phyloP scores from a whole-genome alignment of 2,888 invertebrate species.

The Sympetrum striolatum region DNA sequence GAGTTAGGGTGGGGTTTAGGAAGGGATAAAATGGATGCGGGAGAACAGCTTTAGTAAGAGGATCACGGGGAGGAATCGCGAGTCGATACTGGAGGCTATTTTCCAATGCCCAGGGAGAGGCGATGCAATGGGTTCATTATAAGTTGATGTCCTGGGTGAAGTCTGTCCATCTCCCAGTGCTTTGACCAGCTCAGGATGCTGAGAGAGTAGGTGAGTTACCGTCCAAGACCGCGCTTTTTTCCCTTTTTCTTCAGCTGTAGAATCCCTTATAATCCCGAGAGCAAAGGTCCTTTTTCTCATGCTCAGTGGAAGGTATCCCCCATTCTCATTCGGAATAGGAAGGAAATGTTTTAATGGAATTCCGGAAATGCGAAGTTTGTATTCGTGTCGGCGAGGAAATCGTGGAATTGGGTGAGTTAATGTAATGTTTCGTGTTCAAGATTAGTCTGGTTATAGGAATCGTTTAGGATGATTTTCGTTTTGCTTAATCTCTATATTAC shows the following conservation, averaged over 20 bases:
- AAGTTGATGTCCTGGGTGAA: background rate
- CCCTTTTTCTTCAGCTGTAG: background rate
- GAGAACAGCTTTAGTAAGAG: background rate
- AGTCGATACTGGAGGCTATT: background rate
- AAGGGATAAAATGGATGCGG: background rate
- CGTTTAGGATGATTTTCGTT: too few species aligned
- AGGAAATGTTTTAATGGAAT: background rate
- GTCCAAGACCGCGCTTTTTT: background rate
- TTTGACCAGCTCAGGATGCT: background rate
- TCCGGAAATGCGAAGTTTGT: constrained; percentile 51
- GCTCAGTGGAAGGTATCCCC: background rate
- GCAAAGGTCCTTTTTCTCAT: background rate
- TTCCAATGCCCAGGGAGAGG: background rate
- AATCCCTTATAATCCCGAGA: background rate
- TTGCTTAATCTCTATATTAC: too few species aligned
- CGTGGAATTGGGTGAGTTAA: constrained; percentile 56
- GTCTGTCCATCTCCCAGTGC: background rate
- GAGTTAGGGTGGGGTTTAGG: background rate
- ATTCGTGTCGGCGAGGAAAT: constrained; percentile 59
- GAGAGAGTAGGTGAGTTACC: background rate
- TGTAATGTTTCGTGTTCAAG: too few species aligned
- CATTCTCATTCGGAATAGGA: background rate
- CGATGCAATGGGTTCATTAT: background rate
- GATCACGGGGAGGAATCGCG: background rate
- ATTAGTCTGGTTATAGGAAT: too few species aligned